phyloP scores from a whole-genome alignment of 2,113 vertebrate species.

The Boleophthalmus pectinirostris region DNA sequence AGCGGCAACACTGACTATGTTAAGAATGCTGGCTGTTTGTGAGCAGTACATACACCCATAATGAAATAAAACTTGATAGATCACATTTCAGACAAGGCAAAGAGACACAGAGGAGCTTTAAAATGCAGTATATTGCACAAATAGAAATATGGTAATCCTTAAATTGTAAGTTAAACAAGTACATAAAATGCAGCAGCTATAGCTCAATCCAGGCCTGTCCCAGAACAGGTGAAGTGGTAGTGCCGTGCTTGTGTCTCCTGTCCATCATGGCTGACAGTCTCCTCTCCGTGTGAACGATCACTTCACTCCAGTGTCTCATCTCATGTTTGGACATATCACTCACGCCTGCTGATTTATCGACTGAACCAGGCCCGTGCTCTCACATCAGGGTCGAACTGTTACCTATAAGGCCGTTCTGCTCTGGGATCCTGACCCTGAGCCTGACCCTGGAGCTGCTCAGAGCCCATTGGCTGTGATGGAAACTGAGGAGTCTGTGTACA shows the following conservation, averaged over 20 bases:
- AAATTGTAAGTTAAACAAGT: too few species aligned
- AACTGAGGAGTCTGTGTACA: neutral
- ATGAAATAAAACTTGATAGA: too few species aligned
- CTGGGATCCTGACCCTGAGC: neutral
- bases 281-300: neutral
- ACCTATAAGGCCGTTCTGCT: neutral
- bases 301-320: neutral
- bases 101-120: too few species aligned
- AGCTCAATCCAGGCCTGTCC: too few species aligned
- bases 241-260: neutral
- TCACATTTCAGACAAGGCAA: too few species aligned
- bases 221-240: neutral
- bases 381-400: neutral
- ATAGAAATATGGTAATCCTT: too few species aligned
- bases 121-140: too few species aligned
- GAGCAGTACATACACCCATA: too few species aligned
- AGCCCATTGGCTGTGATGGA: neutral
- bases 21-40: too few species aligned
- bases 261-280: neutral
- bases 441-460: neutral
- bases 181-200: too few species aligned
- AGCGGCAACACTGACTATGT: too few species aligned
- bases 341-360: conserved; percentile 1
- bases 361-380: neutral
- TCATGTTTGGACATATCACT: neutral